These are phyloP conservation scores for Leptarthrus brevirostris DNA, from an alignment of 2,888 invertebrate genomes.

Conservation along the genomic window DNA sequence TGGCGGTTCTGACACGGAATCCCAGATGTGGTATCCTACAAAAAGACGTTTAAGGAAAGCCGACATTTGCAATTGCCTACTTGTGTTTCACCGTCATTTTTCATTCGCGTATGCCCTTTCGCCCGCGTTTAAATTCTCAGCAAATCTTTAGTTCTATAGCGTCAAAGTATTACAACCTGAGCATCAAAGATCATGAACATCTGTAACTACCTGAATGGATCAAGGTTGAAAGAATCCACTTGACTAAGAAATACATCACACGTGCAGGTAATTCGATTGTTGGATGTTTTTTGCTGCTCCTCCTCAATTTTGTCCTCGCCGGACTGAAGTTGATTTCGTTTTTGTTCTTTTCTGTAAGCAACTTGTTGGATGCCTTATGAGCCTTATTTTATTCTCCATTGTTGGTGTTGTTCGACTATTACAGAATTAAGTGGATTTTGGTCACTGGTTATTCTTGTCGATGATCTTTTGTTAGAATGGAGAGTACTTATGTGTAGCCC, in stretches of 20 bases:
- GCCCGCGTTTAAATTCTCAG: not conserved
- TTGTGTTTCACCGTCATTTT: not conserved
- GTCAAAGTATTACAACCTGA: not conserved
- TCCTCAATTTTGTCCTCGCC: constrained; percentile 13
- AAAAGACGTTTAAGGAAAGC: not conserved
- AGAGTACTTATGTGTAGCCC: not conserved
- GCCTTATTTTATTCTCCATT: constrained; percentile 6
- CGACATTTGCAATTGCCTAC: not conserved
- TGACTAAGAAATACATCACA: constrained; percentile 17
- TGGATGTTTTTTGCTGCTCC: not conserved
- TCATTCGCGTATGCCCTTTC: constrained; percentile 9
- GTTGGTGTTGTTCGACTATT: constrained; percentile 21
- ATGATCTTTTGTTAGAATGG: not conserved
- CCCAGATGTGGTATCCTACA: constrained; percentile 1
- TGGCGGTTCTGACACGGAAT: not conserved
- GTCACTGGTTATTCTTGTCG: constrained; percentile 10
- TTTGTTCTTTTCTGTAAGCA: constrained; percentile 8
- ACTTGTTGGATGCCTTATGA: not conserved
- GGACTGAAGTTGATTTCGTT: constrained; percentile 6
- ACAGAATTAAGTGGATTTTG: constrained; percentile 27
- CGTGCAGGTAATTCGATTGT: constrained; percentile 27
- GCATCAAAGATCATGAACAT: constrained; percentile 14
- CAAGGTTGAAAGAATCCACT: constrained; percentile 13
- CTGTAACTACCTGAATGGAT: constrained; percentile 29
- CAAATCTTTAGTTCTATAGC: not conserved